Percentiles rank a stretch among this genome's conserved stretches.
Conservation (phyloP, 2,113 vertebrate genomes). For the Proterorhinus semilunaris region DNA sequence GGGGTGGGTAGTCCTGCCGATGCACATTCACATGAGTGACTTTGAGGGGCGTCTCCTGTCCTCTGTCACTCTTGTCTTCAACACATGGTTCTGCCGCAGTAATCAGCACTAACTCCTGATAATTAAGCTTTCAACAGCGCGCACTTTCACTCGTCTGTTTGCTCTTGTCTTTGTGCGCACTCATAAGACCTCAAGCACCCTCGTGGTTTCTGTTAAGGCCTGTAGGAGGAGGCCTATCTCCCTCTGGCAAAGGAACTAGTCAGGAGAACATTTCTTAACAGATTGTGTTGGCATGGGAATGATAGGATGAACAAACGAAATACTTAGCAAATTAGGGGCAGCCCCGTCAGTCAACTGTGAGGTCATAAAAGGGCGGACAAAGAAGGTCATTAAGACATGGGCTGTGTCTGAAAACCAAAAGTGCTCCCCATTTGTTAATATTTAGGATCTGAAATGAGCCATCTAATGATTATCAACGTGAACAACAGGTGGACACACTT, state of each 20-base stretch:
- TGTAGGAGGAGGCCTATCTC: neutral
- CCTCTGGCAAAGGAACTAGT: neutral
- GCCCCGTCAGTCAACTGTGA: neutral
- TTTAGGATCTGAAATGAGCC: too few relatives aligned
- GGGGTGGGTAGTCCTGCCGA: constrained; percentile 16
- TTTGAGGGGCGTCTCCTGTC: neutral
- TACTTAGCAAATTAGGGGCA: neutral
- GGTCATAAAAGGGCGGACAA: too few relatives aligned
- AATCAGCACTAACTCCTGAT: neutral
- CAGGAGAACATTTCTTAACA: neutral
- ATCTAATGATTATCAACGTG: too few relatives aligned
- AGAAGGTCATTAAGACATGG: too few relatives aligned
- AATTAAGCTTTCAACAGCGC: constrained; percentile 28
- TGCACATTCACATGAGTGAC: too few relatives aligned
- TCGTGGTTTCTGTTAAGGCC: neutral
- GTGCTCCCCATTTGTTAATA: too few relatives aligned
- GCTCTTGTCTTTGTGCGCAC: constrained; percentile 8
- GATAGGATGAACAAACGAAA: too few relatives aligned
- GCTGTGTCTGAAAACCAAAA: too few relatives aligned
- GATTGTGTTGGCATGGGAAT: neutral
- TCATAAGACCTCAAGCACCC: neutral
- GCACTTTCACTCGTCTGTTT: constrained; percentile 4
- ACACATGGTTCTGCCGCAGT: neutral
- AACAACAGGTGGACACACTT: too few relatives aligned
- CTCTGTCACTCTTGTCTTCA: constrained; percentile 9